phyloP scores from a whole-genome alignment of 2,888 invertebrate genomes.

The Acrobasis consociella region DNA sequence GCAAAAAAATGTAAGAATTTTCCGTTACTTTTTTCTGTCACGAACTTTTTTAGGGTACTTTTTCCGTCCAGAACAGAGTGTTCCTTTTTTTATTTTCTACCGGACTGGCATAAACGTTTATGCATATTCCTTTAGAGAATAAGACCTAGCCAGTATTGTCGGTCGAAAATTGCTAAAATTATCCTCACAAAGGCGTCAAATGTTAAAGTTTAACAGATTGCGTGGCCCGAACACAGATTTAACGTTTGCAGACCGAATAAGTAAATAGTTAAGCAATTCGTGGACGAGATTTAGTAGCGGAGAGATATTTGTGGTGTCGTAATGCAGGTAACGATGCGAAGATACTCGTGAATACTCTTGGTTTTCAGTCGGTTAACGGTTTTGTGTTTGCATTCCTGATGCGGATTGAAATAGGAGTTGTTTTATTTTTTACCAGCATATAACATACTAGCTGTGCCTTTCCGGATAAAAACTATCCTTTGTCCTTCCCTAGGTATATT shows the following conservation, averaged over 20 bases:
- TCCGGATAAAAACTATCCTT: too few species aligned
- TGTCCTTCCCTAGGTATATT: too few species aligned
- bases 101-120: too few species aligned
- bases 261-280: slow-evolving; percentile 16
- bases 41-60: too few species aligned
- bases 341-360: slow-evolving; percentile 16
- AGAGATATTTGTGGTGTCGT: slow-evolving; percentile 12
- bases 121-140: too few species aligned
- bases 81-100: too few species aligned
- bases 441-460: too few species aligned
- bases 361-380: slow-evolving; percentile 12
- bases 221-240: slow-evolving; percentile 14
- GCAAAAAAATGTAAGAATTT: too few species aligned
- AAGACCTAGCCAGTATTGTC: too few species aligned
- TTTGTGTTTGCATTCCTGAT: background rate
- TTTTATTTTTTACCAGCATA: background rate
- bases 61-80: too few species aligned
- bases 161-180: slow-evolving; percentile 1
- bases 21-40: too few species aligned
- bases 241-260: slow-evolving; percentile 16
- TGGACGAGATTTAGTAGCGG: slow-evolving; percentile 14
- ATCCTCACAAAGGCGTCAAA: slow-evolving; percentile 7
- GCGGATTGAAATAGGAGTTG: background rate
- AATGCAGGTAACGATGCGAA: slow-evolving; percentile 5
- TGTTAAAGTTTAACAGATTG: slow-evolving; percentile 16